A percentile compares a stretch with the other conserved stretches of the same genome.
phyloP scores from a whole-genome alignment of 1,140 invertebrate species.

The Zaprionus vittiger region DNA sequence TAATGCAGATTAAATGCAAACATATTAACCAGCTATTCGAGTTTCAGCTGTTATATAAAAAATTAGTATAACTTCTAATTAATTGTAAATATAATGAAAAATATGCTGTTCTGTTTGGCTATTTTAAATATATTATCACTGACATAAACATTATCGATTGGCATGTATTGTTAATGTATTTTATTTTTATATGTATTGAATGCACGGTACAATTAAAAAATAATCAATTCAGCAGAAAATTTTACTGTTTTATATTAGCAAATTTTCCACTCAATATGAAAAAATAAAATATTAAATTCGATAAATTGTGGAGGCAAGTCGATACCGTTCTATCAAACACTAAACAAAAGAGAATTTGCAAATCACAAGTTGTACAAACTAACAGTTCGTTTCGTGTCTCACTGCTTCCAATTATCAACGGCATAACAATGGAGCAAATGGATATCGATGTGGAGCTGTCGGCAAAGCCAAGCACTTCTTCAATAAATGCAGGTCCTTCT shows the following conservation, averaged over 20 bases:
- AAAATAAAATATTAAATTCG: neutral
- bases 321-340: slow-evolving; percentile 21
- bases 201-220: neutral
- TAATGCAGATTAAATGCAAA: too few species aligned
- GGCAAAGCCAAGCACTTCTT: slow-evolving; percentile 68
- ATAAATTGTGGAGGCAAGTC: slow-evolving; percentile 19
- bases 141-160: neutral
- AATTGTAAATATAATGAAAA: neutral
- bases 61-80: neutral
- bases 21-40: too few species aligned
- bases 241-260: neutral
- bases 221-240: neutral
- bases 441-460: slow-evolving; percentile 72
- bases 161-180: neutral
- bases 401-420: slow-evolving; percentile 1
- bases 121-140: neutral
- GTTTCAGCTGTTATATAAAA: neutral
- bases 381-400: neutral
- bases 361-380: slow-evolving; percentile 8
- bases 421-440: slow-evolving; percentile 76
- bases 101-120: neutral
- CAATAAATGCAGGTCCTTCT: slow-evolving; percentile 14
- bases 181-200: neutral
- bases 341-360: slow-evolving; percentile 42
- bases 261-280: neutral